Evolutionary conservation across 2,888 invertebrate species (phyloP), one percentile per base, ranked within the genome.

Genomic region (Pandemis heparana): DNA sequence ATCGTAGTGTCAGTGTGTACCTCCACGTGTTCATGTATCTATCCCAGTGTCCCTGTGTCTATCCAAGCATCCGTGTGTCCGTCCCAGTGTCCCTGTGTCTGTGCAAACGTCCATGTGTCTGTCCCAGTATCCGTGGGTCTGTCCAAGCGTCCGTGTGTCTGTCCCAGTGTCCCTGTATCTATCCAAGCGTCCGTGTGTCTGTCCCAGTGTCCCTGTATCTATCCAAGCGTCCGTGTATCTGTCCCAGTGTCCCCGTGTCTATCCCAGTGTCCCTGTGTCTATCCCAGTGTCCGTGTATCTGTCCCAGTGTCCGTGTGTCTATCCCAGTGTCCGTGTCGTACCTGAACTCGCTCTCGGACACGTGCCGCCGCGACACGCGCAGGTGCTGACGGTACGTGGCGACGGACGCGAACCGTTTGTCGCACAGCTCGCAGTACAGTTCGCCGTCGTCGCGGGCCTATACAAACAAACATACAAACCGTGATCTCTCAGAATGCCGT

Each of bases 321-420:
- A 4, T 32, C 23, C 23, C 23, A 1, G 23, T 32, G 6, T 6
- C 14, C 62, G 4, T 1, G 2, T 9, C 10, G 32, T 43, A 93
- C 93, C 83, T 89, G 83, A 89, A 93, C 18, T 92, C 91, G 16
- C 79, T 85, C 81, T 92, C 93, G 16, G 88, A 77, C 41, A 92
- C 91, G 76, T 94, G 94, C 1, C 84, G 68, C 0, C 88, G 77
- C 10, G 94, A 90, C 32, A 89, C 81, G 0, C 85, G 75, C 66
- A 93, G 79, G 39, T 94, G 94, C 43, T 93, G 93, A 0, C 90
- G 68, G 87, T 87, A 92, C 0, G 94, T 94, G 1, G 94, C 94
- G 9, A 93, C 89, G 0, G 94, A 94, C 39, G 94, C 90, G 82
- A 93, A 94, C 0, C 84, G 79, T 67, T 90, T 92, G 83, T 90